Evolutionary conservation across 2,888 invertebrate species (phyloP), one percentile per base, ranked within the genome.

Genomic region (Auanema sp.): DNA sequence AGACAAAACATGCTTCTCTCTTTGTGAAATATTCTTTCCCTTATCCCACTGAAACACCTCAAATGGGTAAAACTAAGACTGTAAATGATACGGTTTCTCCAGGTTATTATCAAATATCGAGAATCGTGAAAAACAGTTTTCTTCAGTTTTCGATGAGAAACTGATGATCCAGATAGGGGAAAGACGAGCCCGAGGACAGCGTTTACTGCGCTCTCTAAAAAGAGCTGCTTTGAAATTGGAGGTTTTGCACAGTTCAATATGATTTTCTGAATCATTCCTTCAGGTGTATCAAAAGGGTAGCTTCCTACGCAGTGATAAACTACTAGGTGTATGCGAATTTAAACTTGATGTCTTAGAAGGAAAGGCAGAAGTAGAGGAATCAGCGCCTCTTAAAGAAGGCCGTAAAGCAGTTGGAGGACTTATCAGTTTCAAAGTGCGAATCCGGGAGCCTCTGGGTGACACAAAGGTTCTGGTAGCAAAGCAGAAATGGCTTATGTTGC

Each of bases 331-430:
- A 2, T 90, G 89, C 14, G 88, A 87, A 68, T 89, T 95, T 14
- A 95, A 95, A 84, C 86, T 97, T 71, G 91, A 91, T 76, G 90
- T 90, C n/a, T 86, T 97, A 66, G 95, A 96, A 87, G 90, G 90
- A 0, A 89, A 90, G 66, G 92, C 93, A 84, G 91, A 91, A 42
- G 85, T 95, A 62, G 96, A 97, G 84, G 93, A 96, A 59, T 68
- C 76, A 57, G 64, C 76, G 10, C 77, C 86, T 81, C 57, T 79
- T 51, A 72, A 75, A 63, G 75, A 75, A 18, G 68, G 70, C 14
- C 62, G 72, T 6, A 72, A 75, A 66, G 76, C 76, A 1, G 70
- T 75, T 23, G 76, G 76, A 0, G 76, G 76, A 10, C 63, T 77
- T 52, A 52, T 68, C 10, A 66, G 68, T 10, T 69, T 71, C 2